Evolutionary conservation across 2,797 vertebrate genomes (phyloP).

Genomic region (Pteropus rufus): DNA sequence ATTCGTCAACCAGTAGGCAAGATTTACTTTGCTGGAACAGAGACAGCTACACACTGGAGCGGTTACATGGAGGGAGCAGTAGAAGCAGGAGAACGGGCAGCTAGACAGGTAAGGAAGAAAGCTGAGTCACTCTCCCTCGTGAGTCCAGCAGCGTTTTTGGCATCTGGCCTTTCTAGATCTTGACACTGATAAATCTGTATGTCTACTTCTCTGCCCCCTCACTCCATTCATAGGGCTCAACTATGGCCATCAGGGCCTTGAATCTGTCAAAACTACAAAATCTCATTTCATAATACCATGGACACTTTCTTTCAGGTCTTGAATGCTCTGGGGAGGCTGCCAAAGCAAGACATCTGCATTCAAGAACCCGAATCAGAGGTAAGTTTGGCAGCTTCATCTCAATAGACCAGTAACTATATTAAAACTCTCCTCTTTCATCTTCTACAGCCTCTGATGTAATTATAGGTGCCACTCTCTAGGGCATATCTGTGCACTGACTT

Average conservation of each 20-base stretch:
- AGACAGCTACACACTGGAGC: constrained; percentile 86
- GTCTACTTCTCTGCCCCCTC: background rate
- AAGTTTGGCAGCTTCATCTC: constrained; percentile 29
- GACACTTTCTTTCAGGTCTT: constrained; percentile 79
- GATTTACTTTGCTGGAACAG: constrained; percentile 86
- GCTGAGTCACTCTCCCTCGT: background rate
- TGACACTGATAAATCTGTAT: background rate
- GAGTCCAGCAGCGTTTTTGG: background rate
- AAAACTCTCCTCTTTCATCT: background rate
- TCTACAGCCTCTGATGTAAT: background rate
- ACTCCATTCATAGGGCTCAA: background rate
- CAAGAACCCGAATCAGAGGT: constrained; percentile 83
- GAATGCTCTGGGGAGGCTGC: constrained; percentile 79
- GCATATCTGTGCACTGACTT: background rate
- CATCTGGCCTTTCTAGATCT: background rate
- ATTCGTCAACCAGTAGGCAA: constrained; percentile 84
- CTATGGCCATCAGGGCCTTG: background rate
- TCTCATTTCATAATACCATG: background rate
- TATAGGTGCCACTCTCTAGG: background rate
- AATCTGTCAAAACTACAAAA: background rate
- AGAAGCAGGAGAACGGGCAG: constrained; percentile 85
- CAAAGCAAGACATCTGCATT: constrained; percentile 81
- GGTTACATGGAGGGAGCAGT: constrained; percentile 89
- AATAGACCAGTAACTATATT: accelerated
- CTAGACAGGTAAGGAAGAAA: constrained; percentile 83